Percentiles rank a stretch among this genome's conserved stretches.
phyloP scores from a whole-genome alignment of 1,140 invertebrate genomes.

The Ditylenchus dipsaci region DNA sequence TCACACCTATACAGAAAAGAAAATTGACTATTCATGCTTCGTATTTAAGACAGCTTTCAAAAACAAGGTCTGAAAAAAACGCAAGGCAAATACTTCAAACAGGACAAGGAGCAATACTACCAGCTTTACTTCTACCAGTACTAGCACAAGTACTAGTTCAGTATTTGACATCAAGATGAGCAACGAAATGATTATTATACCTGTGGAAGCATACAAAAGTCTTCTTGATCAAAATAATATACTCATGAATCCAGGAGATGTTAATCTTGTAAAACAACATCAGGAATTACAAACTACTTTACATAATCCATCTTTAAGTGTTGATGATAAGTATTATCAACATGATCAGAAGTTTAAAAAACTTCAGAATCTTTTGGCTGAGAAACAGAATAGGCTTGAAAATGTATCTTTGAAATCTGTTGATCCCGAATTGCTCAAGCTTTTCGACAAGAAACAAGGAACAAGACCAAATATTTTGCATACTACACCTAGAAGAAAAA shows the following conservation, averaged over 20 bases:
- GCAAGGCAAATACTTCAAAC: constrained; percentile 22
- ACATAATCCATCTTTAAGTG: neutral
- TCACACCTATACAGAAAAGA: neutral
- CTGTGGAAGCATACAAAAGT: constrained; percentile 21
- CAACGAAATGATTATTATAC: constrained; percentile 2
- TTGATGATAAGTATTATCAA: neutral
- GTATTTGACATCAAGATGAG: neutral
- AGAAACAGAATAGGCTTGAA: neutral
- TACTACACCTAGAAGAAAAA: too few relatives aligned
- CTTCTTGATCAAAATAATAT: neutral
- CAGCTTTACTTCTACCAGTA: neutral
- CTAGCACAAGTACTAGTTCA: neutral
- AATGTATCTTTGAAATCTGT: neutral
- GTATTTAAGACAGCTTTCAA: constrained; percentile 17
- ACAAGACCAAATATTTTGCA: too few relatives aligned
- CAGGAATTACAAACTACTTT: neutral
- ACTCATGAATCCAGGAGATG: constrained; percentile 5
- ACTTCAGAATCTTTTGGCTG: neutral
- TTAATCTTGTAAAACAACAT: neutral
- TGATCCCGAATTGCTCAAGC: neutral
- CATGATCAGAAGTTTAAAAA: neutral
- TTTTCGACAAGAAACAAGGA: too few relatives aligned
- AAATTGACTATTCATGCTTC: constrained; percentile 10
- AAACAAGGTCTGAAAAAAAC: constrained; percentile 7
- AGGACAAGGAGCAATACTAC: neutral